Conservation (phyloP, 2,888 invertebrate genomes). For the Charanyca ferruginea region DNA sequence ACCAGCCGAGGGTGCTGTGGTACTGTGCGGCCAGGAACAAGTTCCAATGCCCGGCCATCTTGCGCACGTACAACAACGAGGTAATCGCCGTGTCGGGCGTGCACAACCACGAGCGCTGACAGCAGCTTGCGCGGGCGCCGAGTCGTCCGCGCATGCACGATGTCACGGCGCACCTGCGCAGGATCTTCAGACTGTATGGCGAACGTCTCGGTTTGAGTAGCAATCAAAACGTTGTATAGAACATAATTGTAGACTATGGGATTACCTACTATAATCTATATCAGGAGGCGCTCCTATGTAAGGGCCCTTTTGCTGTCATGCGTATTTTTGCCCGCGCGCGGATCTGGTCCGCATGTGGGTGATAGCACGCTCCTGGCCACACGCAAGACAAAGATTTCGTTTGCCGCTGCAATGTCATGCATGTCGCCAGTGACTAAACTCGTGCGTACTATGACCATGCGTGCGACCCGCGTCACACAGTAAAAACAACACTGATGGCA, state of each 20-base stretch:
- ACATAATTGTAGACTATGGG: background rate
- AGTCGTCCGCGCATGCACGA: slow-evolving; percentile 51
- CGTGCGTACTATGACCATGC: too few relatives aligned
- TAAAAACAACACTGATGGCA: too few relatives aligned
- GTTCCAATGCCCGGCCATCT: slow-evolving; percentile 80
- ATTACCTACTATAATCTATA: background rate
- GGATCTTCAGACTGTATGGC: slow-evolving; percentile 73
- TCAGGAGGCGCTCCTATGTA: too few relatives aligned
- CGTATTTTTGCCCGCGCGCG: too few relatives aligned
- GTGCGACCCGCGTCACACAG: too few relatives aligned
- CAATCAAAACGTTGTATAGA: slow-evolving; percentile 34
- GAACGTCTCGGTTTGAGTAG: slow-evolving; percentile 68
- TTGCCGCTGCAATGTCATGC: too few relatives aligned
- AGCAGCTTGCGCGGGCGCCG: slow-evolving; percentile 64
- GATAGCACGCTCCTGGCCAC: too few relatives aligned
- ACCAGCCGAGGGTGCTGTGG: slow-evolving; percentile 84
- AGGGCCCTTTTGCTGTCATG: too few relatives aligned
- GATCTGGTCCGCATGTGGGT: too few relatives aligned
- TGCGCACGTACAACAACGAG: slow-evolving; percentile 81
- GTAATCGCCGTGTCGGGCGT: slow-evolving; percentile 78
- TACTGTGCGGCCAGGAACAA: slow-evolving; percentile 83
- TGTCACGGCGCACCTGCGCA: slow-evolving; percentile 66
- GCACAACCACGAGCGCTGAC: slow-evolving; percentile 83
- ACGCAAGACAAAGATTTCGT: too few relatives aligned
- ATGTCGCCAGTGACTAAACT: too few relatives aligned